These are phyloP conservation scores for Reticulitermes lucifugus DNA, from an alignment of 2,888 invertebrate species.

Conservation along the genomic window DNA sequence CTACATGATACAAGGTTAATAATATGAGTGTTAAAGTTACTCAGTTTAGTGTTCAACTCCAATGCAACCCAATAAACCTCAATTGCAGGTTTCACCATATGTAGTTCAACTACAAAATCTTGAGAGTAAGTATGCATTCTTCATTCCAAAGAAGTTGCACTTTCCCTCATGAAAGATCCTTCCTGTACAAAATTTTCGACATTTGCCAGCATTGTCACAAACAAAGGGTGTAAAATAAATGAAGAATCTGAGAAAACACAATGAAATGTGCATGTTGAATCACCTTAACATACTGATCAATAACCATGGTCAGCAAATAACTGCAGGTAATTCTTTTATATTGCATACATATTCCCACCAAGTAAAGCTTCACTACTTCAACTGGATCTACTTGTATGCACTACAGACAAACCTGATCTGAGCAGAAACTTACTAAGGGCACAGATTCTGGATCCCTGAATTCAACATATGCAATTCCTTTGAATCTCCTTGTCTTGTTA, in stretches of 20 bases:
- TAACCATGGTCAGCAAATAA: background rate
- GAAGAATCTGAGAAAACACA: background rate
- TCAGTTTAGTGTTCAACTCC: too few species aligned
- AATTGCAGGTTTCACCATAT: too few species aligned
- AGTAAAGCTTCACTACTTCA: background rate
- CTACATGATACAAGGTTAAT: too few species aligned
- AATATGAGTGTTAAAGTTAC: too few species aligned
- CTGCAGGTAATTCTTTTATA: background rate
- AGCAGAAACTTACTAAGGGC: slow-evolving; percentile 77
- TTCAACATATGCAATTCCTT: slow-evolving; percentile 99
- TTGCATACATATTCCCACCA: slow-evolving; percentile 35
- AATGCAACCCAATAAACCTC: too few species aligned
- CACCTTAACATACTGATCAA: background rate
- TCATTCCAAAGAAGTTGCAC: too few species aligned
- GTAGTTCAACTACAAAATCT: too few species aligned
- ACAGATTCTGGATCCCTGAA: slow-evolving; percentile 98
- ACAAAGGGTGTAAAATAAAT: background rate
- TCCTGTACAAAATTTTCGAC: background rate
- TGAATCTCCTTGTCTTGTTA: slow-evolving; percentile 97
- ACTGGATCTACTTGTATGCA: slow-evolving; percentile 37
- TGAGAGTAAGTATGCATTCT: too few species aligned
- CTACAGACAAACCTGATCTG: background rate
- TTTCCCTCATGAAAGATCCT: too few species aligned
- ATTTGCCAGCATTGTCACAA: background rate
- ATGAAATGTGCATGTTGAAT: background rate